Conservation (phyloP, 2,888 invertebrate species). For the Charanyca ferruginea region DNA sequence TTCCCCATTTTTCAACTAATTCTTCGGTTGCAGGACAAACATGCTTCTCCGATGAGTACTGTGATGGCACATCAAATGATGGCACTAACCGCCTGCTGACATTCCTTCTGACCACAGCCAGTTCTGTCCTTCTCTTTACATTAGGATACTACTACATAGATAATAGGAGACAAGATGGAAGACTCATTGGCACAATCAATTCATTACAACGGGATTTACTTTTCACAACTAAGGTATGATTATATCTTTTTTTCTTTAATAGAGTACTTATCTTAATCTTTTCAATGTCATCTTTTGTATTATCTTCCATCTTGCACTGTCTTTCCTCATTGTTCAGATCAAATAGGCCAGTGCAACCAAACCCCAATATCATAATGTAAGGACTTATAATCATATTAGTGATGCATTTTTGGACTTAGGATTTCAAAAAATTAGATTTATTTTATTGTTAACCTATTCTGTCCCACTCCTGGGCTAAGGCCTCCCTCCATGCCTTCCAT, state of each 20-base stretch:
- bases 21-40: slow-evolving; percentile 75
- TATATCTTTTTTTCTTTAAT: neutral
- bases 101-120: slow-evolving; percentile 92
- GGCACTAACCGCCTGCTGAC: slow-evolving; percentile 88
- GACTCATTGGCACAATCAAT: slow-evolving; percentile 93
- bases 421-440: too few relatives aligned
- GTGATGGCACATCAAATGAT: slow-evolving; percentile 80
- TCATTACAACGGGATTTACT: slow-evolving; percentile 87
- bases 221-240: slow-evolving; percentile 89
- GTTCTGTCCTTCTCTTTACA: slow-evolving; percentile 94
- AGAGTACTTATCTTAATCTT: neutral
- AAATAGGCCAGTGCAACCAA: too few relatives aligned
- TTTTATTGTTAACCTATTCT: too few relatives aligned
- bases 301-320: too few relatives aligned
- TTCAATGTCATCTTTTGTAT: neutral
- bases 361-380: too few relatives aligned
- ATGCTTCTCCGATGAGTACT: slow-evolving; percentile 84
- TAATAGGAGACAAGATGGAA: slow-evolving; percentile 93
- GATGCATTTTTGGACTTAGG: too few relatives aligned
- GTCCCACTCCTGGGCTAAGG: too few relatives aligned
- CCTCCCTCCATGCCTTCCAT: too few relatives aligned
- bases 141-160: slow-evolving; percentile 95
- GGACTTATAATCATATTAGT: too few relatives aligned
- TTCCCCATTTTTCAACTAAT: neutral
- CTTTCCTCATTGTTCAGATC: neutral